Conservation (phyloP, 2,888 invertebrate genomes). For the Griposia aprilina region DNA sequence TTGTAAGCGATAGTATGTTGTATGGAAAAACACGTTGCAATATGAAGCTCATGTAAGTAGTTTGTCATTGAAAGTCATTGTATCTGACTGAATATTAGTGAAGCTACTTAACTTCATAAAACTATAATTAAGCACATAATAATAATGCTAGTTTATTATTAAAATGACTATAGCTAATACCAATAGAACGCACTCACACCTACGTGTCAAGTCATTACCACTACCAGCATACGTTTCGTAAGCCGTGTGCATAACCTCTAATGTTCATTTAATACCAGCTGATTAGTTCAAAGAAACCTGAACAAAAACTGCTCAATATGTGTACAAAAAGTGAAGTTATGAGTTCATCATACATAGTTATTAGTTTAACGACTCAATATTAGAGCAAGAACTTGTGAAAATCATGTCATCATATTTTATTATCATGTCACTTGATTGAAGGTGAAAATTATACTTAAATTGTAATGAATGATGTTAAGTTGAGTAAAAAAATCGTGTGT, state of each 20-base stretch:
- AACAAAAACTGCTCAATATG: slow-evolving; percentile 57
- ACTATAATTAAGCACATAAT: slow-evolving; percentile 13
- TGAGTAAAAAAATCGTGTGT: slow-evolving; percentile 11
- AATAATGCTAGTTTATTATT: slow-evolving; percentile 15
- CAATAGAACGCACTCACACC: slow-evolving; percentile 27
- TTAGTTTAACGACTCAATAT: slow-evolving; percentile 65
- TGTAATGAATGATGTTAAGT: slow-evolving; percentile 15
- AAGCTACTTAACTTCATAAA: background rate
- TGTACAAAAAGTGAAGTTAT: slow-evolving; percentile 54
- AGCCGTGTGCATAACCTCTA: slow-evolving; percentile 58
- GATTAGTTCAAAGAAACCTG: slow-evolving; percentile 62
- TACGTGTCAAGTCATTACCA: slow-evolving; percentile 53
- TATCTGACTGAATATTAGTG: background rate
- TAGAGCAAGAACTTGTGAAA: slow-evolving; percentile 59
- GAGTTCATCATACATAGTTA: slow-evolving; percentile 57
- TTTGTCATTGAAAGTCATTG: background rate
- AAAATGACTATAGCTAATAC: slow-evolving; percentile 22
- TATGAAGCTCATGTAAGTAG: background rate
- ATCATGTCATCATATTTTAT: slow-evolving; percentile 50
- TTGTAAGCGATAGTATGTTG: background rate
- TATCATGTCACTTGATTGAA: slow-evolving; percentile 49
- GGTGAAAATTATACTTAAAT: slow-evolving; percentile 38
- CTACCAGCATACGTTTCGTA: slow-evolving; percentile 51
- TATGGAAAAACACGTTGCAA: background rate
- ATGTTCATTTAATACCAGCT: slow-evolving; percentile 64